Evolutionary conservation across 2,888 invertebrate genomes (phyloP).

Genomic region (Synergus japonicus): DNA sequence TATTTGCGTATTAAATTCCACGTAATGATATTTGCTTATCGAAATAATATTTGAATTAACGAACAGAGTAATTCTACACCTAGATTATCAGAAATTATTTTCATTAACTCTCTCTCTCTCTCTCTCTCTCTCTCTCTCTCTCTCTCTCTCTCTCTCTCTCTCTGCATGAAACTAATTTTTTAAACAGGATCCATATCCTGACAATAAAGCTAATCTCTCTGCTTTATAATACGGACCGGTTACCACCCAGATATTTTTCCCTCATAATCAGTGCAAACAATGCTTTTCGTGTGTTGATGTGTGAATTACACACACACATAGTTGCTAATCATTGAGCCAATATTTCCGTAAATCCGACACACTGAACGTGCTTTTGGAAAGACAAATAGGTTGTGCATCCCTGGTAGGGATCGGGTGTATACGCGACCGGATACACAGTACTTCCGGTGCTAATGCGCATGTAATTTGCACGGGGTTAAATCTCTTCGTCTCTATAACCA

Average conservation of each 20-base stretch:
- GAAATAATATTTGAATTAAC: not conserved
- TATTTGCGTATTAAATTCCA: no score
- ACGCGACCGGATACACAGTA: constrained; percentile 43
- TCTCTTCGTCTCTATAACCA: constrained; percentile 67
- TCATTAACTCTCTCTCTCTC: not conserved
- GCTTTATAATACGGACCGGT: constrained; percentile 10
- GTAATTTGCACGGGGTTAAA: constrained; percentile 65
- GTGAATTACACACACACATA: not conserved
- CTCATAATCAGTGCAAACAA: not conserved
- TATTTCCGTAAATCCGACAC: constrained; percentile 47
- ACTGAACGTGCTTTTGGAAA: constrained; percentile 33
- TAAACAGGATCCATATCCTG: not conserved
- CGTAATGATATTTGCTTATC: not conserved
- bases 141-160: not conserved
- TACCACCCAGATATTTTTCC: not conserved
- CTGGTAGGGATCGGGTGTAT: constrained; percentile 40
- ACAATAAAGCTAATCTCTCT: constrained; percentile 17
- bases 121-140: not conserved
- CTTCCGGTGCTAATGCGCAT: constrained; percentile 59
- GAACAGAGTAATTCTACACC: constrained; percentile 8
- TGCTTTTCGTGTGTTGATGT: not conserved
- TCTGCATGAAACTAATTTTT: constrained; percentile 20
- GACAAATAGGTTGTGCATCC: constrained; percentile 39
- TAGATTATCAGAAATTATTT: not conserved
- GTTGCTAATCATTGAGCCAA: constrained; percentile 51